These are phyloP conservation scores for Drosophila truncata DNA, from an alignment of 1,140 invertebrate species.

Conservation along the genomic window DNA sequence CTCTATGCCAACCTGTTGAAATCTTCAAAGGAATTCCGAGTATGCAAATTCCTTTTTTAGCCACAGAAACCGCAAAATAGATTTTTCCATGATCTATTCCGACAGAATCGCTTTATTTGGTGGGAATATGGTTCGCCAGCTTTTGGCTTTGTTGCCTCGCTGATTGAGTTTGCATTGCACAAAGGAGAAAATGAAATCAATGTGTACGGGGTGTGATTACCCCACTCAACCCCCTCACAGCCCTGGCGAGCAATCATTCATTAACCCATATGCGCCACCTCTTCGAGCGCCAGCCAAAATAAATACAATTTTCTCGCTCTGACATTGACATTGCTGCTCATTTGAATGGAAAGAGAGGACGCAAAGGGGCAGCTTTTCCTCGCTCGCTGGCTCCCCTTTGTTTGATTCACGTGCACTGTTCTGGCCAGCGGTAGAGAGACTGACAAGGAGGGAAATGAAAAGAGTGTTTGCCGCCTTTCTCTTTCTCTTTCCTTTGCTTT, in stretches of 20 bases:
- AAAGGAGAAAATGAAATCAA: conserved; percentile 19
- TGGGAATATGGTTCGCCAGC: background rate
- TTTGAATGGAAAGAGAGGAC: conserved; percentile 22
- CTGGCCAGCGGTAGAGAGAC: background rate
- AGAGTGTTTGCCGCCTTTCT: conserved; percentile 27
- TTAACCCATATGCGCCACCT: conserved; percentile 46
- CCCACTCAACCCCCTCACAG: background rate
- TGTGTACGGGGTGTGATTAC: conserved; percentile 27
- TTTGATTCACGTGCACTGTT: conserved; percentile 38
- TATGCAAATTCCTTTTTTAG: background rate
- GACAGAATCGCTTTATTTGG: conserved; percentile 8
- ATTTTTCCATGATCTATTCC: conserved; percentile 21
- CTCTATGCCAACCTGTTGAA: conserved; percentile 7
- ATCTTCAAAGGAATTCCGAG: conserved; percentile 17
- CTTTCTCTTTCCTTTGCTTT: conserved; percentile 10
- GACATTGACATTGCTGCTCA: conserved; percentile 50
- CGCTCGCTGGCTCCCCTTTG: conserved; percentile 16
- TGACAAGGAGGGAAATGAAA: background rate
- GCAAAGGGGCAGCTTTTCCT: background rate
- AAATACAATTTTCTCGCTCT: conserved; percentile 17
- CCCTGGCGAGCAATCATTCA: conserved; percentile 32
- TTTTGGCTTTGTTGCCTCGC: background rate
- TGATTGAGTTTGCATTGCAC: conserved; percentile 23
- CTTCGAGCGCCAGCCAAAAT: conserved; percentile 26
- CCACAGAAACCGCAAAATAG: conserved; percentile 27